phyloP scores from a whole-genome alignment of 1,140 invertebrate genomes.

The Eciton burchellii region DNA sequence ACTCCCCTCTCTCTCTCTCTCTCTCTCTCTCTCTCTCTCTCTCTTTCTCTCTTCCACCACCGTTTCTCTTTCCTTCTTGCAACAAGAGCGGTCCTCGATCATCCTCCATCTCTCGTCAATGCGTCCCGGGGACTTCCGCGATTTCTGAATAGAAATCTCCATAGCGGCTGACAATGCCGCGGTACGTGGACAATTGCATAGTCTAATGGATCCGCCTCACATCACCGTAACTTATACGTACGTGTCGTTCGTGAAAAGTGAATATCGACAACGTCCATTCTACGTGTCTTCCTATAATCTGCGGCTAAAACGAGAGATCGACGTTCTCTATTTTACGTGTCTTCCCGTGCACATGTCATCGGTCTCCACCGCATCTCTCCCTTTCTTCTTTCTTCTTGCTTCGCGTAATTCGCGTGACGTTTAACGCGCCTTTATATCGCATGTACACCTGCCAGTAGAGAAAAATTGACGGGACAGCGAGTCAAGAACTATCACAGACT shows the following conservation, averaged over 20 bases:
- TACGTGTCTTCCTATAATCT: constrained; percentile 70
- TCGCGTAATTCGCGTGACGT: constrained; percentile 52
- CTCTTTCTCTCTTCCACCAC: constrained; percentile 34
- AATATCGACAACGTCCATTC: constrained; percentile 75
- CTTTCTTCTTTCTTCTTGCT: constrained; percentile 70
- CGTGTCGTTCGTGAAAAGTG: constrained; percentile 74
- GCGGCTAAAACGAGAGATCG: constrained; percentile 71
- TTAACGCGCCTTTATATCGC: constrained; percentile 54
- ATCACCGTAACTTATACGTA: constrained; percentile 75
- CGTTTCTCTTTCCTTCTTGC: constrained; percentile 72
- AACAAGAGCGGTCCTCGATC: constrained; percentile 74
- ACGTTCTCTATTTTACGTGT: constrained; percentile 73
- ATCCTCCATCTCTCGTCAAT: constrained; percentile 73
- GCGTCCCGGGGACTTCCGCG: constrained; percentile 71
- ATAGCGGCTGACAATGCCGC: constrained; percentile 71
- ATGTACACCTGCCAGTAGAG: constrained; percentile 55
- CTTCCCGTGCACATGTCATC: constrained; percentile 72
- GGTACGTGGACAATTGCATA: constrained; percentile 74
- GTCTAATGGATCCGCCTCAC: constrained; percentile 74
- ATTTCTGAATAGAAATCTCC: constrained; percentile 74
- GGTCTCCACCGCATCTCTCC: constrained; percentile 65
- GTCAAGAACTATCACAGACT: constrained; percentile 2
- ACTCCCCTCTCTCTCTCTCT: not conserved
- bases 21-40: not conserved
- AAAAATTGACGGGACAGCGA: constrained; percentile 63